Conservation (phyloP, 2,797 vertebrate species). For the Eulemur albifrons region DNA sequence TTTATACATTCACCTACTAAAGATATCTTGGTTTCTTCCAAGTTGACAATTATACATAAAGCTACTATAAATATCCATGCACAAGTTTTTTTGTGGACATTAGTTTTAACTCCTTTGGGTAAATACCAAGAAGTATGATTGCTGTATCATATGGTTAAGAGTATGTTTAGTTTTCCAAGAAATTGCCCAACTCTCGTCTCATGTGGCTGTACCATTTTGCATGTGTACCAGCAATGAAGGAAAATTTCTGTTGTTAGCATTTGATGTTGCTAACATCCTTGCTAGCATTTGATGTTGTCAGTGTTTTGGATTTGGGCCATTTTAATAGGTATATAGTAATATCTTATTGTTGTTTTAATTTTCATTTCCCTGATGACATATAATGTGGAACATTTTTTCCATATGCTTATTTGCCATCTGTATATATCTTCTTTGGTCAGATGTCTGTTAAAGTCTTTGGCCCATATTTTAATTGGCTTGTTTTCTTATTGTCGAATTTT, state of each 20-base stretch:
- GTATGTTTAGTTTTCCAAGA: neutral
- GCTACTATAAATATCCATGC: neutral
- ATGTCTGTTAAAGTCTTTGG: neutral
- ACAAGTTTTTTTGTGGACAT: neutral
- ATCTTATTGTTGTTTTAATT: neutral
- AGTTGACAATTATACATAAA: neutral
- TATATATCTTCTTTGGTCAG: neutral
- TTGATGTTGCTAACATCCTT: neutral
- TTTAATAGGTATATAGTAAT: neutral
- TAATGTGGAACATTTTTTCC: neutral
- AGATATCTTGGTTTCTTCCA: neutral
- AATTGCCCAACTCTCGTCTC: accelerated
- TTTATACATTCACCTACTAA: neutral
- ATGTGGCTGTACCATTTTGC: neutral
- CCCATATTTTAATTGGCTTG: neutral
- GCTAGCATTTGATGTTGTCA: neutral
- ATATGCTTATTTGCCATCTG: neutral
- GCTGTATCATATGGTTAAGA: neutral
- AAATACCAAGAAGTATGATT: neutral
- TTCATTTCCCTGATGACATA: neutral
- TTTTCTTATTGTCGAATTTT: neutral
- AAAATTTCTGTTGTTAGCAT: neutral
- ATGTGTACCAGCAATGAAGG: neutral
- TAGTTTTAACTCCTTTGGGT: neutral
- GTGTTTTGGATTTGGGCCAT: neutral